These are phyloP conservation scores for Pionites leucogaster DNA, from an alignment of 2,113 vertebrate species.

Conservation along the genomic window DNA sequence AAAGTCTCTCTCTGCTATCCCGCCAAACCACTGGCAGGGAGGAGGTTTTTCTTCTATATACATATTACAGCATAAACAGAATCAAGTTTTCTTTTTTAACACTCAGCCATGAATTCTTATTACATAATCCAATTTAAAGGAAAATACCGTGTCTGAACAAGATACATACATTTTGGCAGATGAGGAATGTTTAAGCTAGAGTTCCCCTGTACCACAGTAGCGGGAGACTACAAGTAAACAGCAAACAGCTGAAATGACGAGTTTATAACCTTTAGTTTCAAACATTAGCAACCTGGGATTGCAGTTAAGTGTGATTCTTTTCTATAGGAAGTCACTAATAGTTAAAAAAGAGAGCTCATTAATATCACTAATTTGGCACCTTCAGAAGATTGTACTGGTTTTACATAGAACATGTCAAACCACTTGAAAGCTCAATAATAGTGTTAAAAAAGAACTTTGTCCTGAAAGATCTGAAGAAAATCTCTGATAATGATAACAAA, in stretches of 20 bases:
- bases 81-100: not conserved
- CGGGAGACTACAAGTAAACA: not conserved
- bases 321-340: not conserved
- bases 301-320: not conserved
- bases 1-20: not conserved
- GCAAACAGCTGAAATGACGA: not conserved
- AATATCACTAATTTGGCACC: conserved; percentile 12
- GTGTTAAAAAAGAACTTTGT: not conserved
- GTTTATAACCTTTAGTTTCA: not conserved
- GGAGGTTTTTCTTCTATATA: not conserved
- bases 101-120: not conserved
- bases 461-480: conserved; percentile 24
- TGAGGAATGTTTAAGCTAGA: not conserved
- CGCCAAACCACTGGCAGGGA: not conserved
- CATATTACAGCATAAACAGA: not conserved
- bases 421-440: conserved; percentile 27
- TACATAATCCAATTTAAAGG: not conserved
- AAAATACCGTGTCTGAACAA: not conserved
- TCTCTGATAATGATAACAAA: conserved; percentile 12
- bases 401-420: not conserved
- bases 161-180: not conserved
- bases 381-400: conserved; percentile 9
- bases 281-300: not conserved
- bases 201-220: not conserved
- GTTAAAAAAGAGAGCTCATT: conserved; percentile 22